A percentile compares a stretch with the other conserved stretches of the same genome.
Conservation (phyloP, 1,140 invertebrate genomes). For the Telenomus remus region DNA sequence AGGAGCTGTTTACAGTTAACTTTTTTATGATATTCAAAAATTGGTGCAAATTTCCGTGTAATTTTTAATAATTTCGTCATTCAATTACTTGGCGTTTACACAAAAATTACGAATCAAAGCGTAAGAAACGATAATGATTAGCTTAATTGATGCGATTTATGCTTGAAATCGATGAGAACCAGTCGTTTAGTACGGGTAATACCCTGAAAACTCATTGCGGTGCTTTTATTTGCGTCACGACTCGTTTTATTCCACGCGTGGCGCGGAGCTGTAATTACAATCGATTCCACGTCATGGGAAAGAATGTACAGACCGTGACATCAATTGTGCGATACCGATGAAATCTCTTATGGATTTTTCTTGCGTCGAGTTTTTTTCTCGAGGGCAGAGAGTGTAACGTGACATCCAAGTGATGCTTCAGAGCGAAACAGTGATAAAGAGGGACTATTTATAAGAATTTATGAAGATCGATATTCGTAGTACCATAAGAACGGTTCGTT, state of each 20-base stretch:
- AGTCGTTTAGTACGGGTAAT: conserved; percentile 34
- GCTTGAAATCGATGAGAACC: conserved; percentile 32
- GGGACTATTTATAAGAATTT: neutral
- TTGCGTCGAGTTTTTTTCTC: neutral
- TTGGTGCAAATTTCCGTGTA: no score
- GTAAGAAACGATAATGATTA: conserved; percentile 13
- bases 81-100: no score
- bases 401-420: conserved; percentile 13
- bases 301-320: conserved; percentile 36
- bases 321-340: conserved; percentile 27
- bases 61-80: no score
- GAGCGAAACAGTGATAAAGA: conserved; percentile 20
- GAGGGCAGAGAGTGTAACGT: conserved; percentile 6
- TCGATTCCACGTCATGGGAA: conserved; percentile 49
- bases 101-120: neutral
- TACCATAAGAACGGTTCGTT: no score
- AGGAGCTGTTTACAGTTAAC: no score
- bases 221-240: conserved; percentile 48
- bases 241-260: conserved; percentile 38
- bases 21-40: no score
- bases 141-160: conserved; percentile 28
- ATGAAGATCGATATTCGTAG: no score
- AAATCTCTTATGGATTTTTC: conserved; percentile 42
- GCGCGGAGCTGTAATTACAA: conserved; percentile 46
- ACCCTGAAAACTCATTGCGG: conserved; percentile 51